Conservation (phyloP, 1,140 invertebrate species). For the Euwallacea similis region DNA sequence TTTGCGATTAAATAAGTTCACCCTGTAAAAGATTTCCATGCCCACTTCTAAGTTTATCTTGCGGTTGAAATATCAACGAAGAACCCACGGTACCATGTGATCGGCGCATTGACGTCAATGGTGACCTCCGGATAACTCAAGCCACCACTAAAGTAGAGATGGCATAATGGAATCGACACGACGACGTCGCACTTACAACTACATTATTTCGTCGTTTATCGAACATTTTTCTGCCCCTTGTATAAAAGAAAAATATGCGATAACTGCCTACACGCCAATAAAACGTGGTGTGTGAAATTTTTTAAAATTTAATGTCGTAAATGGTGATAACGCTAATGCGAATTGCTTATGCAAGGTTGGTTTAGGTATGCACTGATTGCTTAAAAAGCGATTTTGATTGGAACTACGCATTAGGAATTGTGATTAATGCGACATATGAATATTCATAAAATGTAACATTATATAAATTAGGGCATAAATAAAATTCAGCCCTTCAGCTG, state of each 20-base stretch:
- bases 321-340: neutral
- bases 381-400: too few relatives aligned
- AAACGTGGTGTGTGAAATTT: neutral
- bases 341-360: neutral
- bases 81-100: conserved; percentile 22
- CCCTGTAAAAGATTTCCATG: conserved; percentile 18
- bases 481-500: too few relatives aligned
- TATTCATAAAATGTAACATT: too few relatives aligned
- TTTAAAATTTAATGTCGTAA: neutral
- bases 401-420: too few relatives aligned
- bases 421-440: too few relatives aligned
- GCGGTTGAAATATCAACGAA: conserved; percentile 22
- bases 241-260: too few relatives aligned
- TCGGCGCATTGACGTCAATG: conserved; percentile 20
- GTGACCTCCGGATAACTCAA: conserved; percentile 26
- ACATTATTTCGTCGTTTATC: neutral
- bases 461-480: too few relatives aligned
- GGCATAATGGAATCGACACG: neutral
- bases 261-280: too few relatives aligned
- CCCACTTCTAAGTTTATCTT: conserved; percentile 24
- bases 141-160: conserved; percentile 2
- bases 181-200: too few relatives aligned
- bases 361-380: too few relatives aligned
- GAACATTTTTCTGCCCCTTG: neutral
- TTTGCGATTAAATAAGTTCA: neutral